Evolutionary conservation across 2,888 invertebrate species (phyloP).

Genomic region (Drosophila ustulata): DNA sequence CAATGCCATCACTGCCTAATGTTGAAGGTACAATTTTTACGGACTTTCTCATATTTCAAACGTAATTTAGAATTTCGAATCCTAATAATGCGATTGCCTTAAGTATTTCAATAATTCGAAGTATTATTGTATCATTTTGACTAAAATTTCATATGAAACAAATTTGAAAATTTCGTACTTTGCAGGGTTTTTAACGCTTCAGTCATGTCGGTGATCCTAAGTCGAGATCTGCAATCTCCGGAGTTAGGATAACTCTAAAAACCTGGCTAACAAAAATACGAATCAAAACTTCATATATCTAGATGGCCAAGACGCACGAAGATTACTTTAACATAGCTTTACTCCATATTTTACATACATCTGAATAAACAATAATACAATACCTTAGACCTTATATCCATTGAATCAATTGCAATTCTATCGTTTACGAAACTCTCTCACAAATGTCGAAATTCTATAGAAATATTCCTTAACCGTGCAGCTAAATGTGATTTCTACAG

Average conservation of each 20-base stretch:
- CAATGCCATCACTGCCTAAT: not conserved
- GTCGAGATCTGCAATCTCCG: too few relatives aligned
- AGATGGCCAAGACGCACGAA: too few relatives aligned
- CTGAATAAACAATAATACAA: too few relatives aligned
- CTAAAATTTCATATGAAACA: slow-evolving; percentile 5
- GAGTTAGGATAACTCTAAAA: too few relatives aligned
- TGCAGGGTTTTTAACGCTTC: not conserved
- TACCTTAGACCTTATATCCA: too few relatives aligned
- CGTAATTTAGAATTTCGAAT: slow-evolving; percentile 39
- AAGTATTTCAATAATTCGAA: not conserved
- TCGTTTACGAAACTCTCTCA: not conserved
- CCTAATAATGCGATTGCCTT: not conserved
- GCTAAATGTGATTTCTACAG: not conserved
- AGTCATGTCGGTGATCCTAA: too few relatives aligned
- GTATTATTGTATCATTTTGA: slow-evolving; percentile 1
- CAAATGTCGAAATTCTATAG: not conserved
- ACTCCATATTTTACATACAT: too few relatives aligned
- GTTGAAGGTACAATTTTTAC: not conserved
- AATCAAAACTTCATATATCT: too few relatives aligned
- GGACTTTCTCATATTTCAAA: slow-evolving; percentile 15
- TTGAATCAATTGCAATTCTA: too few relatives aligned
- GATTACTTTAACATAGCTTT: too few relatives aligned
- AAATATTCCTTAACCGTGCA: not conserved
- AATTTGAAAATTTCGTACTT: not conserved
- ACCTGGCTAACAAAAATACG: too few relatives aligned